Conservation (phyloP, 35 echinoderm and acorn worm species). For the Apostichopus californicus region DNA sequence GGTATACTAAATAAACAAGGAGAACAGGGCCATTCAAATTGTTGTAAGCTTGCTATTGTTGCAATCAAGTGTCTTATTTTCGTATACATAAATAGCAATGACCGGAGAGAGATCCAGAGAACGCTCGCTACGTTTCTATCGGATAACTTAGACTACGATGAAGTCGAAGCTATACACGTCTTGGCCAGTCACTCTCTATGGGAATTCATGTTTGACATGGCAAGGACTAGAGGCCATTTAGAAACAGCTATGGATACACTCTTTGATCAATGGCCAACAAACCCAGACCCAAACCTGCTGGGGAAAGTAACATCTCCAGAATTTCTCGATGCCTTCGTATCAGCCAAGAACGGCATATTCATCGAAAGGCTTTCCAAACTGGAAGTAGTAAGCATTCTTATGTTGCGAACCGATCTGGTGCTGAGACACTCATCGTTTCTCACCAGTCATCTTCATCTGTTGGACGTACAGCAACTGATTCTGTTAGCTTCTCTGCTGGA, state of each 20-base stretch:
- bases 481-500: conserved; percentile 79
- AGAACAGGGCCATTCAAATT: conserved; percentile 63
- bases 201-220: conserved; percentile 76
- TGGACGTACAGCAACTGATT: conserved; percentile 58
- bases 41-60: conserved; percentile 61
- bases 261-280: neutral
- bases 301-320: conserved; percentile 31
- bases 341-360: conserved; percentile 23
- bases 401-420: conserved; percentile 62
- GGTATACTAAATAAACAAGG: conserved; percentile 42
- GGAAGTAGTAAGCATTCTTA: neutral
- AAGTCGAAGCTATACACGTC: conserved; percentile 54
- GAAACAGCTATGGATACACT: conserved; percentile 43
- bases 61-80: conserved; percentile 73
- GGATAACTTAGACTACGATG: conserved; percentile 95
- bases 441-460: conserved; percentile 27
- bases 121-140: conserved; percentile 50
- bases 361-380: conserved; percentile 9
- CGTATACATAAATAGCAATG: conserved; percentile 3
- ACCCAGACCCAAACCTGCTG: neutral
- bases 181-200: conserved; percentile 70
- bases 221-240: conserved; percentile 59
- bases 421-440: conserved; percentile 64
- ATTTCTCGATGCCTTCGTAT: conserved; percentile 18
- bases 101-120: neutral